These are phyloP conservation scores for Zoanthus gigantus DNA, from an alignment of 92 coral and sea anemone species.

Conservation along the genomic window DNA sequence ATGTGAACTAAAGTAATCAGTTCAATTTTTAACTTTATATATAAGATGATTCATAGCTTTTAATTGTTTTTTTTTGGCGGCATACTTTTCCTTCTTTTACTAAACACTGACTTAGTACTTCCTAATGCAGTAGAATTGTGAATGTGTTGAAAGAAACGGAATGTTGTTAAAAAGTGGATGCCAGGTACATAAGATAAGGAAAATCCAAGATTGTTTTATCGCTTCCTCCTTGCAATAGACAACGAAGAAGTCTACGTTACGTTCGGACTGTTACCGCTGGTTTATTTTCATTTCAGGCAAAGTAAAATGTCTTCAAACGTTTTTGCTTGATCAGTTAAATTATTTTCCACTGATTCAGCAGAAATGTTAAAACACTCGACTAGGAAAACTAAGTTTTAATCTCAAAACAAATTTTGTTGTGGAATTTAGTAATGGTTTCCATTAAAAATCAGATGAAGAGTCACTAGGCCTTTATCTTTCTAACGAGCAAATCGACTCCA, in stretches of 20 bases:
- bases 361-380: too few relatives aligned
- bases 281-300: too few relatives aligned
- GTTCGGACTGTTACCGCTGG: too few relatives aligned
- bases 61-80: background rate
- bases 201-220: background rate
- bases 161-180: background rate
- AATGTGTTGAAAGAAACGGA: constrained; percentile 4
- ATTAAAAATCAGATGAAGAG: too few relatives aligned
- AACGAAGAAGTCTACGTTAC: background rate
- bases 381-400: too few relatives aligned
- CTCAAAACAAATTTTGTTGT: too few relatives aligned
- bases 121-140: background rate
- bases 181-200: background rate
- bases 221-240: background rate
- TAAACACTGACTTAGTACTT: background rate
- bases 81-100: background rate
- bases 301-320: too few relatives aligned
- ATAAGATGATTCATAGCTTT: background rate
- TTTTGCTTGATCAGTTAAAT: too few relatives aligned
- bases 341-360: too few relatives aligned
- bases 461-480: too few relatives aligned
- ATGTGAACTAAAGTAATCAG: background rate
- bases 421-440: too few relatives aligned
- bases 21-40: background rate
- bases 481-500: too few relatives aligned